Percentiles rank a stretch among this genome's conserved stretches.
Conservation (phyloP, 2,888 invertebrate species). For the Diaphora mendica region DNA sequence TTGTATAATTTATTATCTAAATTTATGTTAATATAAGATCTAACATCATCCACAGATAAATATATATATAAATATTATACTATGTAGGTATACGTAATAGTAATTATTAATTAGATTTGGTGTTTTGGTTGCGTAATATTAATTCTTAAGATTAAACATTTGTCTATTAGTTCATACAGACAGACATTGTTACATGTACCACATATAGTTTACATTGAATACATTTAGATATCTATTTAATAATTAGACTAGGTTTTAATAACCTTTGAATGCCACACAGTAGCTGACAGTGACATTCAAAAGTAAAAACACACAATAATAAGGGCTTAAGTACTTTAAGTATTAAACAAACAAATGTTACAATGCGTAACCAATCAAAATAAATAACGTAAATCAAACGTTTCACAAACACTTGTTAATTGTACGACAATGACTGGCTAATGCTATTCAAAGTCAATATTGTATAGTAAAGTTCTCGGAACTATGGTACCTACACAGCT, state of each 20-base stretch:
- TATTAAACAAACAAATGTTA: background rate
- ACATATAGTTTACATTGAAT: background rate
- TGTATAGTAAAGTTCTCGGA: background rate
- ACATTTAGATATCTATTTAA: background rate
- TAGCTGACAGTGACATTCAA: background rate
- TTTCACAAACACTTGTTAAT: background rate
- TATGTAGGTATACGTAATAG: constrained; percentile 23
- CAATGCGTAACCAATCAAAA: too few species aligned
- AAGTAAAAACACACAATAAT: background rate
- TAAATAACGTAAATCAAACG: too few species aligned
- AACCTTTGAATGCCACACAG: background rate
- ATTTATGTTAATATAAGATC: constrained; percentile 18
- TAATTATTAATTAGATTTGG: constrained; percentile 55
- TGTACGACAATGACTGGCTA: background rate
- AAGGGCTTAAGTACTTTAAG: background rate
- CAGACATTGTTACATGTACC: constrained; percentile 18
- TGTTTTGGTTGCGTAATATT: constrained; percentile 57
- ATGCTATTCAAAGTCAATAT: background rate
- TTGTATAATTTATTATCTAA: constrained; percentile 28
- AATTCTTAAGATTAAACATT: constrained; percentile 29
- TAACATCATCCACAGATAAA: constrained; percentile 18
- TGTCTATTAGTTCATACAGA: constrained; percentile 18
- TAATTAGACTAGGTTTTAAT: background rate
- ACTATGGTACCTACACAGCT: background rate
- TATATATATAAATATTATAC: constrained; percentile 14